Conservation (phyloP, 2,888 invertebrate species). For the Drosophila pseudotakahashii region DNA sequence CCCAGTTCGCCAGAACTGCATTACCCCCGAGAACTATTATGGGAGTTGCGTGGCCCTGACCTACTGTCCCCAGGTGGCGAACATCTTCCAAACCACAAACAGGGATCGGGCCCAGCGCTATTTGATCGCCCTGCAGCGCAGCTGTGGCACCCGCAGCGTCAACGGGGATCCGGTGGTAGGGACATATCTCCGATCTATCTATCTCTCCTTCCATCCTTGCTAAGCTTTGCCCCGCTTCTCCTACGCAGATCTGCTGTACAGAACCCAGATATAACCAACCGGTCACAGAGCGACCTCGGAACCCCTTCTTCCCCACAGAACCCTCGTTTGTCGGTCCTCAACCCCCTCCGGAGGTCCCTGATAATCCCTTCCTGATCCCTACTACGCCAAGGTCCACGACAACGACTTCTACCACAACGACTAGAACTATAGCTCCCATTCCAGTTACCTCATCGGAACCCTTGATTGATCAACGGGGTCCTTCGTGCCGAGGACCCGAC, state of each 20-base stretch:
- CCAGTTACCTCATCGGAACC: conserved; percentile 47
- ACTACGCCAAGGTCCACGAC: conserved; percentile 12
- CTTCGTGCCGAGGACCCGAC: conserved; percentile 68
- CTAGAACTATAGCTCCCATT: conserved; percentile 37
- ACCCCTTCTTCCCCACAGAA: conserved; percentile 61
- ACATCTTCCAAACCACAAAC: conserved; percentile 70
- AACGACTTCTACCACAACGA: conserved; percentile 5
- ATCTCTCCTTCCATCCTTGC: conserved; percentile 1
- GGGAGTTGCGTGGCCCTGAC: conserved; percentile 80
- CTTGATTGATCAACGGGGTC: conserved; percentile 45
- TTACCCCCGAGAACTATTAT: conserved; percentile 80
- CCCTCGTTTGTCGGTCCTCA: conserved; percentile 36
- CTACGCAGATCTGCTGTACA: conserved; percentile 78
- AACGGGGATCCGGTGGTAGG: conserved; percentile 83
- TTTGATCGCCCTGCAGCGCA: conserved; percentile 74
- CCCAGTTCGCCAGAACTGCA: conserved; percentile 72
- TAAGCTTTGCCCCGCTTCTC: conserved; percentile 22
- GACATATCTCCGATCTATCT: not conserved
- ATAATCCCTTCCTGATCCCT: conserved; percentile 59
- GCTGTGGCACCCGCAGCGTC: conserved; percentile 78
- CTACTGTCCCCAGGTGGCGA: conserved; percentile 79
- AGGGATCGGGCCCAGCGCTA: conserved; percentile 74
- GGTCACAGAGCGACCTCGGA: conserved; percentile 53
- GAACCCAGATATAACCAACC: conserved; percentile 55
- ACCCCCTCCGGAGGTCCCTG: conserved; percentile 16